phyloP scores from a whole-genome alignment of 2,888 invertebrate genomes.

The Drosophila anceps region DNA sequence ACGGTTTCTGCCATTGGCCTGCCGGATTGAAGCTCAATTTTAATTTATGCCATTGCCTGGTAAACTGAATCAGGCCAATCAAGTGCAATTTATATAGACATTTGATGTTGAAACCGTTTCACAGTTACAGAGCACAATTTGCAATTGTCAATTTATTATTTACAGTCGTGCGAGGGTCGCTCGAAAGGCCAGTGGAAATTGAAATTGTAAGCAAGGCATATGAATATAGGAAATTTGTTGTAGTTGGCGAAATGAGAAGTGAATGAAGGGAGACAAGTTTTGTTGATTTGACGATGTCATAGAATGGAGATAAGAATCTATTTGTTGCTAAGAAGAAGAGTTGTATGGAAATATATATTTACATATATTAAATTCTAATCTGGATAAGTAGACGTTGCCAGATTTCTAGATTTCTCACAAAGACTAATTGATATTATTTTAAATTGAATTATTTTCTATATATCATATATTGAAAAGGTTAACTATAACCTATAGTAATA shows the following conservation, averaged over 20 bases:
- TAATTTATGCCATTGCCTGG: slow-evolving; percentile 77
- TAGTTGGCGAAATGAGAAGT: not conserved
- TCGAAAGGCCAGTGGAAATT: not conserved
- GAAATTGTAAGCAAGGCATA: too few species aligned
- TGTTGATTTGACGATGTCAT: too few species aligned
- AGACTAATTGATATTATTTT: too few species aligned
- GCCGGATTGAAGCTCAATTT: slow-evolving; percentile 49
- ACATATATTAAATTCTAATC: too few species aligned
- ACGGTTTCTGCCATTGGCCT: slow-evolving; percentile 20
- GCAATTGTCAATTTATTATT: slow-evolving; percentile 74
- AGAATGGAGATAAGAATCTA: too few species aligned
- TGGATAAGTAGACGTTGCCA: too few species aligned
- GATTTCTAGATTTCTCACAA: too few species aligned
- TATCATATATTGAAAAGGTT: too few species aligned
- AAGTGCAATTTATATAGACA: slow-evolving; percentile 81
- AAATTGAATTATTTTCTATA: too few species aligned
- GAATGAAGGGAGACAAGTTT: not conserved
- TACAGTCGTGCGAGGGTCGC: slow-evolving; percentile 54
- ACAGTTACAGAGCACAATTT: slow-evolving; percentile 60
- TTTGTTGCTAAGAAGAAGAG: too few species aligned
- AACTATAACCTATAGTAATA: too few species aligned
- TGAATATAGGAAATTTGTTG: not conserved
- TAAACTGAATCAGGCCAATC: slow-evolving; percentile 76
- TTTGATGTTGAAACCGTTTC: slow-evolving; percentile 71
- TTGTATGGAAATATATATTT: too few species aligned